Evolutionary conservation across 2,797 vertebrate species (phyloP).

Genomic region (Ispidina lecontei): DNA sequence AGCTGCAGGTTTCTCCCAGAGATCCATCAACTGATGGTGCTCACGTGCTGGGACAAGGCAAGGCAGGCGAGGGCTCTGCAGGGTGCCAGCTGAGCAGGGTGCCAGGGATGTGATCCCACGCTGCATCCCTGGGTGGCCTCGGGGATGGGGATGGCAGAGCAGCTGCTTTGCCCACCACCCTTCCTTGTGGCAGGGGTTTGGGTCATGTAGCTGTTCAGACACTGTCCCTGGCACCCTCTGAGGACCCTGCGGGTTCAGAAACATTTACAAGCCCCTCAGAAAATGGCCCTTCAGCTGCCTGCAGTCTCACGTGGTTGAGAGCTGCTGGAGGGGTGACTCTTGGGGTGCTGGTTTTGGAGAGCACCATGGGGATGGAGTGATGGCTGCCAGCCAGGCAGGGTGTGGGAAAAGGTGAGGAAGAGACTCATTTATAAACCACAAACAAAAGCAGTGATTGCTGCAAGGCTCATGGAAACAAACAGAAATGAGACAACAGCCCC

Average conservation of each 20-base stretch:
- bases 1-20: conserved; percentile 50
- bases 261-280: background rate
- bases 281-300: background rate
- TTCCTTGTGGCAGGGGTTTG: accelerated
- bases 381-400: accelerated
- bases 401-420: background rate
- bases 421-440: background rate
- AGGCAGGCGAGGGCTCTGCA: background rate
- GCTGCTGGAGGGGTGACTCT: background rate
- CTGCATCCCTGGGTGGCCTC: background rate
- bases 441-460: background rate
- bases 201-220: accelerated
- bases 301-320: accelerated
- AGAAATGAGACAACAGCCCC: background rate
- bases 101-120: background rate
- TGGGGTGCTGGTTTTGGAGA: background rate
- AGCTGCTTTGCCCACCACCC: background rate
- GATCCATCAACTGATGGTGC: background rate
- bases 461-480: background rate
- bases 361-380: accelerated
- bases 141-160: background rate
- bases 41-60: background rate
- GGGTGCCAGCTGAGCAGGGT: background rate
- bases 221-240: background rate
- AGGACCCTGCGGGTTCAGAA: accelerated